Base-by-base conservation (phyloP, 2,797 vertebrate species). In the Ctenochaetus hawaiiensis region DNA sequence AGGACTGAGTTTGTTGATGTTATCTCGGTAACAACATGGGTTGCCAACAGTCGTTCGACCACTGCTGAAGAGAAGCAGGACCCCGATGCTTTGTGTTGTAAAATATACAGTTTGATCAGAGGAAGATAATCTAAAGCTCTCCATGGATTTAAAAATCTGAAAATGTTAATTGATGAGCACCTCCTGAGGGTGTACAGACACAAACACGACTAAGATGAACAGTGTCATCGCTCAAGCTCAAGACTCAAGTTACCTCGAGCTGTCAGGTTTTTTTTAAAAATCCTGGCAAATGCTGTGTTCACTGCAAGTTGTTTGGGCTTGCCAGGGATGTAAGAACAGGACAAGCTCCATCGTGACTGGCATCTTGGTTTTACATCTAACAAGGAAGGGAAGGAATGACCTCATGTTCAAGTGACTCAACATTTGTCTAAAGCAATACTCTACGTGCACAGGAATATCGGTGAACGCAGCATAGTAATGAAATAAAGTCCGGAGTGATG, bases 361-460 rank as follows among this genome's bases (percentile, higher is more conserved):
- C 81, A 83, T 85, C 61, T 78, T 67, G 65, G 48, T 72, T 87
- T 81, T 56, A 60, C 56, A 74, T 86, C 68, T 69, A 63, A 53
- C 16, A 0, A 51, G 66, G 72, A 61, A 75, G 47, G 20, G 49
- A 34, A 77, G 72, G 41, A 71, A 81, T 88, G 69, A 89, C 80
- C 48, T 90, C 86, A 86, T 77, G 71, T 67, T 81, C 8, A 73
- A 78, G 72, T 89, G 88, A 93, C 80, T 89, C 79, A 85, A 85
- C 80, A 59, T 86, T 82, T 75, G 63, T 82, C 77, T 82, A 9
- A 72, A 80, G 69, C 52, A 17, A 57, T 79, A 9, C 30, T 51
- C 10, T 51, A 8, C 4, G 16, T 60, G 60, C 22, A 14, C 52
- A 13, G 70, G 60, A 78, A 60, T 43, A 54, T 59, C 75, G 43